phyloP scores from a whole-genome alignment of 2,113 vertebrate species.

The Hemibagrus wyckioides region DNA sequence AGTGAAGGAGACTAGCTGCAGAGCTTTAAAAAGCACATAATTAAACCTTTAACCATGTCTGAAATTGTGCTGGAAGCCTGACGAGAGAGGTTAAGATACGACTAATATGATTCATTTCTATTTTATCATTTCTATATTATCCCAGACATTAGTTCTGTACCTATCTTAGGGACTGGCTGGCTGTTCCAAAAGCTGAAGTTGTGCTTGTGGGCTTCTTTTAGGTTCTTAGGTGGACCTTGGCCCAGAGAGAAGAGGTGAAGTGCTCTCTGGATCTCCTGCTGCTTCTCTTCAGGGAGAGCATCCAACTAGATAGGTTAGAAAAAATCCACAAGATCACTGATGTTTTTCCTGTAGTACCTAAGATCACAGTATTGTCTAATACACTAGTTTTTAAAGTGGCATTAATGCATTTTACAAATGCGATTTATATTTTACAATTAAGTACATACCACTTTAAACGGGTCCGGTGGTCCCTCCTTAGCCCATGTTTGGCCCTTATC shows the following conservation, averaged over 20 bases:
- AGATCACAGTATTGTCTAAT: background rate
- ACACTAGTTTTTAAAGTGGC: background rate
- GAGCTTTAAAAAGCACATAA: background rate
- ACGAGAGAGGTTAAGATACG: background rate
- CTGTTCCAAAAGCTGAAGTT: conserved; percentile 96
- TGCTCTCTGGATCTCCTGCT: conserved; percentile 96
- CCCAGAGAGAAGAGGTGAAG: conserved; percentile 94
- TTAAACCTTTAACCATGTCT: background rate
- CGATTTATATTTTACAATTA: background rate
- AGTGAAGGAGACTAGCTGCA: background rate
- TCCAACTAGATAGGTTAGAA: conserved; percentile 76
- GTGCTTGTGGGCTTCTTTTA: conserved; percentile 88
- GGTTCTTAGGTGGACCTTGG: conserved; percentile 84
- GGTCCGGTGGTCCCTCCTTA: conserved; percentile 79
- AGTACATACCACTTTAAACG: conserved; percentile 60
- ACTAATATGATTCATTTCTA: background rate
- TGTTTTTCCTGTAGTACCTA: background rate
- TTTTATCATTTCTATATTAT: background rate
- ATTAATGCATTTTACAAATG: background rate
- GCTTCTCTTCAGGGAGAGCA: conserved; percentile 87
- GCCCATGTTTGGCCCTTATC: conserved; percentile 83
- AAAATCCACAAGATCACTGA: background rate
- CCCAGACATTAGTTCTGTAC: conserved; percentile 65
- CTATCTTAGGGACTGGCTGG: conserved; percentile 90
- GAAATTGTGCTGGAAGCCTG: background rate